Evolutionary conservation across 2,113 vertebrate species (phyloP), one percentile per base, ranked within the genome.

Genomic region (Potamarius usumacintae): DNA sequence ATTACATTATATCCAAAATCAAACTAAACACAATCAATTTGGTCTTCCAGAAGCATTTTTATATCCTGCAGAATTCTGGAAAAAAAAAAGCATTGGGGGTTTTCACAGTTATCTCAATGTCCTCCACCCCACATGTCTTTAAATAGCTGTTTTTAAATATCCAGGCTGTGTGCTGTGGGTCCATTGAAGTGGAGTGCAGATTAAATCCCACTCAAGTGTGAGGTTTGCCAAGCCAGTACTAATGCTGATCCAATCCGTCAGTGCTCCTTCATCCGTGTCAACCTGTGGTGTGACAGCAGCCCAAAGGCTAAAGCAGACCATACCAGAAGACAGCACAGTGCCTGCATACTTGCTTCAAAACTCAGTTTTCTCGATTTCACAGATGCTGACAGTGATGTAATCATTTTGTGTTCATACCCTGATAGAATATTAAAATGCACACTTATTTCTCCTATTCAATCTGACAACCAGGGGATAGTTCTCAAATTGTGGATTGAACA

Each of bases 141-240:
- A 83, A 76, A 63, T 74, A 82, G 22, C 65, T 63, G 63, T 53
- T 77, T 77, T 72, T 74, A 87, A 87, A 82, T 87, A 65, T 65
- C 71, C 71, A 52, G 81, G 2, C 81, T 53, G 81, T 52, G 72
- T 67, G 50, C 30, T 78, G 72, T 83, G 62, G 34, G 60, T 58
- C 48, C 27, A 11, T 76, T 79, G 79, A 74, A 88, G 60, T 58
- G 52, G 72, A 67, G 15, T 22, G 87, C 25, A 84, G 82, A 88
- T 88, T 84, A 84, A 88, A 84, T 84, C 52, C 74, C 60, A 78
- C 52, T 71, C 14, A 52, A 69, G 82, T 88, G 82, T 60, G 71
- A 88, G 82, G 74, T 22, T 57, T 67, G 86, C 53, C 82, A 84
- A 42, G 60, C 52, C 82, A 18, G 82, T 58, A 82, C 48, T 88